Conservation (phyloP, 2,888 invertebrate genomes). For the Smittia aterrima region DNA sequence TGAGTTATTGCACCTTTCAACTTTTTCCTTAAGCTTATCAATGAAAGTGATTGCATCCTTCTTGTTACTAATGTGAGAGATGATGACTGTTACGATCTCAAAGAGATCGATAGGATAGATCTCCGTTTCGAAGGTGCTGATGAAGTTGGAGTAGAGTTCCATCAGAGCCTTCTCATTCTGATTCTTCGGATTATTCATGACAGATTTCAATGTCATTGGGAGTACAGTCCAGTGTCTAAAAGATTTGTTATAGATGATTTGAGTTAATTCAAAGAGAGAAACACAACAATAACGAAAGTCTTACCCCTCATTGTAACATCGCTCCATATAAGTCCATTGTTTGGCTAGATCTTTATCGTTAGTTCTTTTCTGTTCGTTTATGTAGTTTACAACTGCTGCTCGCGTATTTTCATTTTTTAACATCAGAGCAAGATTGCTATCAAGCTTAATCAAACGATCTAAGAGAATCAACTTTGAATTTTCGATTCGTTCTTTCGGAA, state of each 20-base stretch:
- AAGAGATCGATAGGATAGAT: constrained; percentile 91
- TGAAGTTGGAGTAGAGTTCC: constrained; percentile 86
- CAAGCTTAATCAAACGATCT: too few relatives aligned
- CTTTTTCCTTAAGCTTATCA: constrained; percentile 83
- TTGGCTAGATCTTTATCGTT: constrained; percentile 73
- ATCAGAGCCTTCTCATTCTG: constrained; percentile 75
- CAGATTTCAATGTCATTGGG: constrained; percentile 75
- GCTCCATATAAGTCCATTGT: constrained; percentile 88
- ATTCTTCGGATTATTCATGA: constrained; percentile 76
- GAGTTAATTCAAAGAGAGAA: too few relatives aligned
- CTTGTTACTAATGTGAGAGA: constrained; percentile 75
- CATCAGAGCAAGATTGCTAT: too few relatives aligned
- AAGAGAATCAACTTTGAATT: too few relatives aligned
- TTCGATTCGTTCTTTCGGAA: too few relatives aligned
- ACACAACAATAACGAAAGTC: constrained; percentile 46
- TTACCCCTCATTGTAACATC: constrained; percentile 89
- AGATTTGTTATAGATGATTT: too few relatives aligned
- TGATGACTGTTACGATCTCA: constrained; percentile 77
- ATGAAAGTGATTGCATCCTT: constrained; percentile 84
- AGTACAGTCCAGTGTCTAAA: constrained; percentile 94
- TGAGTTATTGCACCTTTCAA: constrained; percentile 82
- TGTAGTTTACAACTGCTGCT: constrained; percentile 68
- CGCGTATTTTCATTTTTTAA: constrained; percentile 43
- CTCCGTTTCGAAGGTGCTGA: constrained; percentile 91
- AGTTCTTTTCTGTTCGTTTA: constrained; percentile 72